Evolutionary conservation across 2,888 invertebrate genomes (phyloP).

Genomic region (Tipula vernalis): DNA sequence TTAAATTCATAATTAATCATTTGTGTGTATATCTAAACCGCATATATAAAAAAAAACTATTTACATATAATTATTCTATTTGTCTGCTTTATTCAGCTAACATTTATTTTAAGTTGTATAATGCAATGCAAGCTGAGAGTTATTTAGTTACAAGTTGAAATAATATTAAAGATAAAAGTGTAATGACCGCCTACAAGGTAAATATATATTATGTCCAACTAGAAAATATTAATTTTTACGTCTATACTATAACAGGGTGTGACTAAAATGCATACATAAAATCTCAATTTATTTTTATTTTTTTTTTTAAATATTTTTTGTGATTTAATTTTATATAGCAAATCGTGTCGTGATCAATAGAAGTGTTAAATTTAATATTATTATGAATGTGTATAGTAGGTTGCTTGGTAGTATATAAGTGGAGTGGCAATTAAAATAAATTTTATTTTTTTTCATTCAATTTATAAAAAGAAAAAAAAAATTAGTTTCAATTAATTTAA

Average conservation of each 20-base stretch:
- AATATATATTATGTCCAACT: conserved; percentile 12
- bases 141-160: neutral
- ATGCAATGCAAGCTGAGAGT: neutral
- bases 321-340: neutral
- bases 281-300: neutral
- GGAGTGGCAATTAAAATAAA: neutral
- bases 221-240: neutral
- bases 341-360: neutral
- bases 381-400: neutral
- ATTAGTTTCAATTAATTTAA: neutral
- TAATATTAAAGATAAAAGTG: conserved; percentile 12
- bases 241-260: neutral
- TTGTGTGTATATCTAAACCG: neutral
- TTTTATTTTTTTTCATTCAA: neutral
- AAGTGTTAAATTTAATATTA: neutral
- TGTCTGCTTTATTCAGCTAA: neutral
- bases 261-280: neutral
- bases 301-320: neutral
- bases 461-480: neutral
- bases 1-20: neutral
- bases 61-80: neutral
- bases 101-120: neutral
- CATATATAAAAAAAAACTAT: neutral
- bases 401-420: neutral
- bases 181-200: conserved; percentile 18